phyloP scores from a whole-genome alignment of 2,888 invertebrate species.

The Agriotes lineatus region DNA sequence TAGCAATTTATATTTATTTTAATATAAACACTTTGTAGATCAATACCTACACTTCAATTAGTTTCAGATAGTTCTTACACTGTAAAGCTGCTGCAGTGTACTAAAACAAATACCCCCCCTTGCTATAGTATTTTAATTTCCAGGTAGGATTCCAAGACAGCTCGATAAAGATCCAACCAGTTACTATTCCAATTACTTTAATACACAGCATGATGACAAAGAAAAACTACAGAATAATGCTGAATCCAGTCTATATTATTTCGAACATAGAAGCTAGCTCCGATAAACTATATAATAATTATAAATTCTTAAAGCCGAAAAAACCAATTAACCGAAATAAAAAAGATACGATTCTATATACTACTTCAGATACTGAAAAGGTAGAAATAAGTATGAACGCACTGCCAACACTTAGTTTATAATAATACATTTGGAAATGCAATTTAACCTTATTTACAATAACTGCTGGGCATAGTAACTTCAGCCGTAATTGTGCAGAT shows the following conservation, averaged over 20 bases:
- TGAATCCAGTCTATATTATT: slow-evolving; percentile 36
- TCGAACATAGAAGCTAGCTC: slow-evolving; percentile 29
- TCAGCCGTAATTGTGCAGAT: slow-evolving; percentile 13
- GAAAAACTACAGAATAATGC: slow-evolving; percentile 15
- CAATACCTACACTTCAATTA: no score
- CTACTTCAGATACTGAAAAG: slow-evolving; percentile 47
- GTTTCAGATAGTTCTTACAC: no score
- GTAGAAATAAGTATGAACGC: slow-evolving; percentile 43
- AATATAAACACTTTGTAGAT: no score
- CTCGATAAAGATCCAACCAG: no score
- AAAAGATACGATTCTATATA: slow-evolving; percentile 39
- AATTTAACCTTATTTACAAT: slow-evolving; percentile 32
- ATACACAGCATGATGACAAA: no score
- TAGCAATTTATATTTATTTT: no score
- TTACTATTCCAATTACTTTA: no score
- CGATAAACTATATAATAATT: slow-evolving; percentile 29
- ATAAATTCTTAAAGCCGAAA: slow-evolving; percentile 44
- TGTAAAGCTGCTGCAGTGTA: no score
- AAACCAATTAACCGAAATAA: slow-evolving; percentile 44
- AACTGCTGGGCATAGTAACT: slow-evolving; percentile 13
- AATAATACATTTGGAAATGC: slow-evolving; percentile 30
- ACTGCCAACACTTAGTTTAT: slow-evolving; percentile 26
- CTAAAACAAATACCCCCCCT: no score
- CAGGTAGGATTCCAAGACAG: no score
- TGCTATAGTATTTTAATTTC: no score